Evolutionary conservation across 2,888 invertebrate genomes (phyloP).

Genomic region (Euplexia lucipara): DNA sequence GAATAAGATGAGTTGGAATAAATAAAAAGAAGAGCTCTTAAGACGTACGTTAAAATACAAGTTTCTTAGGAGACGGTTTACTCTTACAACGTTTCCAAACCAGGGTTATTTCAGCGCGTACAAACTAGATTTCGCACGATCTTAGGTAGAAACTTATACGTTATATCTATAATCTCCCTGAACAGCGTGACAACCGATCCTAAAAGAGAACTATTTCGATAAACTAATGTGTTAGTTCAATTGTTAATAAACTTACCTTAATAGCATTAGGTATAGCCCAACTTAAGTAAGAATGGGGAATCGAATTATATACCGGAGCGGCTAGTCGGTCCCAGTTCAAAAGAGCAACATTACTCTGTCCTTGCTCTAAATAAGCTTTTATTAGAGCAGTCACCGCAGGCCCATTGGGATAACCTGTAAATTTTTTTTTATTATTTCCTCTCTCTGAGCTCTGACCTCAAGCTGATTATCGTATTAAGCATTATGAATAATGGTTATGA

Average conservation of each 20-base stretch:
- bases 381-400: constrained; percentile 78
- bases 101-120: neutral
- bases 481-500: constrained; percentile 18
- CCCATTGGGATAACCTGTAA: constrained; percentile 79
- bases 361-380: constrained; percentile 75
- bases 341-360: constrained; percentile 79
- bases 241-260: constrained; percentile 71
- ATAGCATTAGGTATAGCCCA: constrained; percentile 86
- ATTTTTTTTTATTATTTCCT: constrained; percentile 63
- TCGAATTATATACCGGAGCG: constrained; percentile 69
- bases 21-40: constrained; percentile 8
- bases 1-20: constrained; percentile 7
- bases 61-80: neutral
- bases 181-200: too few relatives aligned
- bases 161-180: too few relatives aligned
- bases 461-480: constrained; percentile 43
- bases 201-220: too few relatives aligned
- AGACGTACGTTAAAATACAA: neutral
- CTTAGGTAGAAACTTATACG: too few relatives aligned
- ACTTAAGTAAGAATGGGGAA: constrained; percentile 77
- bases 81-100: too few relatives aligned
- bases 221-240: neutral
- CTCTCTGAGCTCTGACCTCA: constrained; percentile 28
- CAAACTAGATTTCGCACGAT: neutral
- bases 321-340: constrained; percentile 85